Base-by-base conservation (phyloP, 2,888 invertebrate genomes). In the Carterocephalus palaemon region DNA sequence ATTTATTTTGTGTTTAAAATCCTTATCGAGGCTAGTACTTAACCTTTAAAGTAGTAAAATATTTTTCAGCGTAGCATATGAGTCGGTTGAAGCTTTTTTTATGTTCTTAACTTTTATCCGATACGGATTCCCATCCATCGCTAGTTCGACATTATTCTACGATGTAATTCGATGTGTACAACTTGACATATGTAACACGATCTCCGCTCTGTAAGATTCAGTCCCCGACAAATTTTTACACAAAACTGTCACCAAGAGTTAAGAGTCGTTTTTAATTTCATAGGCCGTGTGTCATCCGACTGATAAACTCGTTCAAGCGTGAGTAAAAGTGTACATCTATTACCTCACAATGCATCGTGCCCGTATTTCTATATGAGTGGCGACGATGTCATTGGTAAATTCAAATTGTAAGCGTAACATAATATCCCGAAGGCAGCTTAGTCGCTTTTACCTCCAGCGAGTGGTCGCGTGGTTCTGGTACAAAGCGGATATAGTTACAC, bases 301-400 rank as follows among this genome's bases (percentile, higher is more conserved):
- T 67, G 69, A 70, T 67, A 59, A 66, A 74, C 56, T 61, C 70
- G 59, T 42, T 72, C 69, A 59, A 60, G 75, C 70, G 72, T 75
- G 67, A 75, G 64, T 64, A 71, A 72, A 70, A 64, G 62, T 70
- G 70, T 75, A 70, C 74, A 67, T 73, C 74, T 78, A 80, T 79
- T 75, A 75, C 65, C 61, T 67, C 61, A 75, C 68, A 70, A 76
- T 76, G 75, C 72, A 76, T 74, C 66, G 71, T 73, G 72, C 70
- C 70, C 73, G 75, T 74, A 79, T 79, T 70, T 66, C 70, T 77
- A 79, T 77, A 80, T 67, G 72, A 72, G 66, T 69, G 63, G 65
- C 57, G 68, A 41, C 70, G 70, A 73, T 81, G 83, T 79, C 82
- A 82, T 75, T 82, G 75, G 79, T 78, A 71, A 68, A 73, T 67